phyloP scores from a whole-genome alignment of 2,113 vertebrate species.

The Campylomormyrus numenius region DNA sequence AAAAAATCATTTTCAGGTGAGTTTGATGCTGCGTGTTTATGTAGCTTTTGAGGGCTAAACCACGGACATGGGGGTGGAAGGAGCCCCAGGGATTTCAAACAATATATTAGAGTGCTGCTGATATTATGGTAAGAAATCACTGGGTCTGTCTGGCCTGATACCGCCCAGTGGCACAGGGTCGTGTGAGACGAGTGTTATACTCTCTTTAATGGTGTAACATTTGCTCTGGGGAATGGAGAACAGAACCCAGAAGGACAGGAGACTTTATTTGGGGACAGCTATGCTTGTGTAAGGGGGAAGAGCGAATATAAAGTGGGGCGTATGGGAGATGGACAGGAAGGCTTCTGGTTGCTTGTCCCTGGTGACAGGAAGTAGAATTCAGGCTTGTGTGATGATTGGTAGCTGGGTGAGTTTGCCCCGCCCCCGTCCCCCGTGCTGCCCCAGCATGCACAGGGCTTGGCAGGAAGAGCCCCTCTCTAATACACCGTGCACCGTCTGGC shows the following conservation, averaged over 20 bases:
- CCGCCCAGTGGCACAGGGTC: neutral
- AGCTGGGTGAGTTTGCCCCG: neutral
- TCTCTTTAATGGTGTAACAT: neutral
- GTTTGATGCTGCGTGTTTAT: neutral
- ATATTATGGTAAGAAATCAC: neutral
- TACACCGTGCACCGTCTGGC: neutral
- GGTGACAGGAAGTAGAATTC: neutral
- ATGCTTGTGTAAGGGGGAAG: neutral
- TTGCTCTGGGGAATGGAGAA: neutral
- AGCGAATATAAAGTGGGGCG: neutral
- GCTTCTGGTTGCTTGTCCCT: neutral
- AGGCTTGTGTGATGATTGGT: neutral
- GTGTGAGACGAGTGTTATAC: neutral
- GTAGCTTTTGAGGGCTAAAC: slow-evolving; percentile 5
- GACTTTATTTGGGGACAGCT: neutral
- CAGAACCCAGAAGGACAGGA: neutral
- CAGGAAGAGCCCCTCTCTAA: neutral
- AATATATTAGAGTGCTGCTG: neutral
- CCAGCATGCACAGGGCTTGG: neutral
- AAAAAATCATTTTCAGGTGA: neutral
- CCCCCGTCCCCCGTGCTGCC: neutral
- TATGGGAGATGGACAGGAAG: neutral
- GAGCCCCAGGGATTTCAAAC: neutral
- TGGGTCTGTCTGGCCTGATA: neutral
- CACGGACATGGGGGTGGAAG: neutral